phyloP scores from a whole-genome alignment of 2,888 invertebrate species.

The Mayetiola destructor region DNA sequence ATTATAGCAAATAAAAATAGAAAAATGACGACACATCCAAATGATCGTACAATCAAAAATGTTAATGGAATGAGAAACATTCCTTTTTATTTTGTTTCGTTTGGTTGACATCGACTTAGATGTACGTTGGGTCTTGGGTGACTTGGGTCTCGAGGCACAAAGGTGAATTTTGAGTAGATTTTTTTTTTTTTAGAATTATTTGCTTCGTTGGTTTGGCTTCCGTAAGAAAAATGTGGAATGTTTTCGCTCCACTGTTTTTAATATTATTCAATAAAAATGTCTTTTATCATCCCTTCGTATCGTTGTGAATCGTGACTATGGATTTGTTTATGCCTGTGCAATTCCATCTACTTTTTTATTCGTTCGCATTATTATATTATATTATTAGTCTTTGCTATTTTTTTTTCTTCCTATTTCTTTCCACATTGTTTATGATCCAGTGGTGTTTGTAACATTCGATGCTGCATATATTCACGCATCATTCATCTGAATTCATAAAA shows the following conservation, averaged over 20 bases:
- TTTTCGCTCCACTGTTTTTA: background rate
- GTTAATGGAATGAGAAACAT: constrained; percentile 2
- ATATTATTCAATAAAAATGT: no score
- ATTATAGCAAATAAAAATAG: no score
- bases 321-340: background rate
- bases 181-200: background rate
- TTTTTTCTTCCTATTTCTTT: background rate
- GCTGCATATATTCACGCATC: background rate
- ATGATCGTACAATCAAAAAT: background rate
- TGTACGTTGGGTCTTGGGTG: no score
- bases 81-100: background rate
- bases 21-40: no score
- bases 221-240: no score
- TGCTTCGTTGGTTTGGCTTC: background rate
- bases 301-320: background rate
- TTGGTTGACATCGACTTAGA: no score
- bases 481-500: constrained; percentile 8
- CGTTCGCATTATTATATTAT: background rate
- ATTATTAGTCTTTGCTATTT: background rate
- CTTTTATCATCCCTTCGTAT: background rate
- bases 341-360: background rate
- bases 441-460: background rate
- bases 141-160: no score
- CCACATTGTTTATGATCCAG: background rate
- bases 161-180: background rate